phyloP scores from a whole-genome alignment of 2,113 vertebrate species.

The Bubo bubo region DNA sequence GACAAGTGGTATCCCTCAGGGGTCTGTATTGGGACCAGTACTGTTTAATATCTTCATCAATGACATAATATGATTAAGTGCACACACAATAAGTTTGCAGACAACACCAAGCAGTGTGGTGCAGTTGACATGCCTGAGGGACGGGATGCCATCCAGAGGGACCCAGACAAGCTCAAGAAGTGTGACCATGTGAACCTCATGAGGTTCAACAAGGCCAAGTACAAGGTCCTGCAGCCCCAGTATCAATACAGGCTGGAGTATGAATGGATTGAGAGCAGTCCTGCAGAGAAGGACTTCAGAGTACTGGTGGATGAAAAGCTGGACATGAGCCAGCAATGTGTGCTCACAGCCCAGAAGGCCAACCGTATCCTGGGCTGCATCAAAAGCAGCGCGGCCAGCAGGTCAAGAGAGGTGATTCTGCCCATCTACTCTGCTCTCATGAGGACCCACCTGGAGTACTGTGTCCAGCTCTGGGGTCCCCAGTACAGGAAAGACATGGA shows the following conservation, averaged over 20 bases:
- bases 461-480: background rate
- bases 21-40: background rate
- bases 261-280: background rate
- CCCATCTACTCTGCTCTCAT: too few relatives aligned
- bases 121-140: too few relatives aligned
- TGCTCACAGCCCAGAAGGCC: too few relatives aligned
- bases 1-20: background rate
- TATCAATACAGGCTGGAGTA: background rate
- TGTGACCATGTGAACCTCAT: background rate
- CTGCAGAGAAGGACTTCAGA: background rate
- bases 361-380: too few relatives aligned
- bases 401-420: too few relatives aligned
- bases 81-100: background rate
- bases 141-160: background rate
- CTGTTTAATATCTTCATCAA: background rate
- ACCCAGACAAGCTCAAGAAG: background rate
- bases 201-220: background rate
- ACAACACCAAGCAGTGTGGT: background rate
- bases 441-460: background rate
- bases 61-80: background rate
- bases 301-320: too few relatives aligned
- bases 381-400: too few relatives aligned
- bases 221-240: background rate
- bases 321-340: too few relatives aligned
- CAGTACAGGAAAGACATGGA: background rate